Base-by-base conservation (phyloP, 2,888 invertebrate genomes). In the Hypolimnas misippus region DNA sequence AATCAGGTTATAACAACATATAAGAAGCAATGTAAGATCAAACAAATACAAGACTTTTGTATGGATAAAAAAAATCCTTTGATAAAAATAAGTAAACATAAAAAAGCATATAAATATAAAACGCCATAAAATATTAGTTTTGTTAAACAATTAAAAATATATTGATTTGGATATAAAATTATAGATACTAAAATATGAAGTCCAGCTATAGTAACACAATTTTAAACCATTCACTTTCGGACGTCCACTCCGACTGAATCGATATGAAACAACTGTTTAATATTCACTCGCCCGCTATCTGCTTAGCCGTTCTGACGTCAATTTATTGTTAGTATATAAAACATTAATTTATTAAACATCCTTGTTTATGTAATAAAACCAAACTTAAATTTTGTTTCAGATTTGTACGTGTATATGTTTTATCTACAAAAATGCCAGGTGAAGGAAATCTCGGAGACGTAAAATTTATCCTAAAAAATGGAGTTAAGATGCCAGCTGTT, bases 401-500 rank as follows among this genome's bases (percentile, higher is more conserved):
- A 40, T 16, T 6, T 40, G 40, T 40, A 14, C n/a, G 14, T 6
- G 14, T 42, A 10, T 17, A 17, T 17, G 42, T 42, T 21, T 21
- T 46, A 12, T n/a, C 44, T 33, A 16, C 21, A 42, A 38, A 16
- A 21, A 66, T 66, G 66, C 52, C 61, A 35, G 57, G 44, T n/a
- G 50, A 61, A 35, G 56, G 42, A 40, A 62, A 56, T 64, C 56
- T 52, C 10, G 53, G 64, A 19, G 49, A 56, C 31, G 35, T 54
- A 16, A 60, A 59, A 42, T 67, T 62, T 61, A 59, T 58, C 21
- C 64, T 67, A 25, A 67, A 59, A 51, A 67, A 67, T 57, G 67
- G 67, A 46, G 61, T 64, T 56, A 64, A 56, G 50, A 67, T 67
- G 64, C 67, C 67, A 38, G 67, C 64, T 57, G 64, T 67, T 40